phyloP scores from a whole-genome alignment of 2,888 invertebrate genomes.

The Zaprionus lineosus region DNA sequence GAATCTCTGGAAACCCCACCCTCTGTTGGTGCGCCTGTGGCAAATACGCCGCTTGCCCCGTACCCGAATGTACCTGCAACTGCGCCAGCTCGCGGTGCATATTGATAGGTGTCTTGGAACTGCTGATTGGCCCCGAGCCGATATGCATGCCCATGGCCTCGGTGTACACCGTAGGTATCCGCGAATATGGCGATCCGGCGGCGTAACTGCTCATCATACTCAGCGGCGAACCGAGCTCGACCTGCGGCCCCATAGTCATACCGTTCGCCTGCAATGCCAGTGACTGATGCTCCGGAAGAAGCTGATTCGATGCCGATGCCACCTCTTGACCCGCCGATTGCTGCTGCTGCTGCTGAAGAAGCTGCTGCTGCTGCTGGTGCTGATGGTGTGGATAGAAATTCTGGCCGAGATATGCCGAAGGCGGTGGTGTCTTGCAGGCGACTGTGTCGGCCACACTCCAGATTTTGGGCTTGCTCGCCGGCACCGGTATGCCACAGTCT shows the following conservation, averaged over 20 bases:
- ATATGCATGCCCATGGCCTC: conserved; percentile 73
- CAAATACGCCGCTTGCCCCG: conserved; percentile 51
- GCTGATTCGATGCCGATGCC: too few relatives aligned
- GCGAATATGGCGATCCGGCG: conserved; percentile 85
- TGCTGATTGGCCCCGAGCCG: conserved; percentile 18
- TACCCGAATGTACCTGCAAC: conserved; percentile 37
- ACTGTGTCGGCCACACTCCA: conserved; percentile 97
- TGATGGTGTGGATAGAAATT: conserved; percentile 70
- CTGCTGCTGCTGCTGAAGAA: conserved; percentile 67
- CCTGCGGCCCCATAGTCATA: conserved; percentile 73
- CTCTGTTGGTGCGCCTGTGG: conserved; percentile 69
- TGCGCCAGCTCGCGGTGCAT: conserved; percentile 65
- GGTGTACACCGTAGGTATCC: conserved; percentile 80
- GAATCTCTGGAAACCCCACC: conserved; percentile 92
- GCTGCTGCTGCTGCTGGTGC: conserved; percentile 59
- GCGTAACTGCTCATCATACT: conserved; percentile 84
- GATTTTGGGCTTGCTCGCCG: conserved; percentile 95
- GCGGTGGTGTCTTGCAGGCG: conserved; percentile 88
- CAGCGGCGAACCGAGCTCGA: conserved; percentile 82
- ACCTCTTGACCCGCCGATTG: conserved; percentile 25
- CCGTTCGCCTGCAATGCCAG: conserved; percentile 48
- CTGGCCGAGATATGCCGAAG: conserved; percentile 80
- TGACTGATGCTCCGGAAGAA: conserved; percentile 31
- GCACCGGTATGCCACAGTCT: conserved; percentile 93
- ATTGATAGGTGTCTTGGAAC: conserved; percentile 73